Percentiles rank a stretch among this genome's conserved stretches.
Conservation (phyloP, 2,113 vertebrate species). For the Mesoclemmys tuberculata region DNA sequence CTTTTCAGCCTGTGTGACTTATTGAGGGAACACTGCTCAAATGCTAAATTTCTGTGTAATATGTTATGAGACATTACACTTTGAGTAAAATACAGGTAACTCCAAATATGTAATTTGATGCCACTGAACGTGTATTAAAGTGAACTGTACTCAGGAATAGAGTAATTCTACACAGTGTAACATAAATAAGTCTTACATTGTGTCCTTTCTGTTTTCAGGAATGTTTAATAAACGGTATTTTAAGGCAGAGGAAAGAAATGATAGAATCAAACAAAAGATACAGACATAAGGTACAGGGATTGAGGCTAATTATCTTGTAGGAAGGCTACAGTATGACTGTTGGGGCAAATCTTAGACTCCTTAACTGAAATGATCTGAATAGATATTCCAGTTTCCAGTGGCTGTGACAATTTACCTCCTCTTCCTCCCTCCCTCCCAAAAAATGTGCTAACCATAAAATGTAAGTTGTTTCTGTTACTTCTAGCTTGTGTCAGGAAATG, state of each 20-base stretch:
- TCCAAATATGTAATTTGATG: background rate
- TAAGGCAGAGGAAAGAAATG: background rate
- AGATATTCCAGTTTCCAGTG: background rate
- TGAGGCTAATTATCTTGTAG: constrained; percentile 24
- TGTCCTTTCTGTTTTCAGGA: background rate
- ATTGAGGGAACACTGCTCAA: background rate
- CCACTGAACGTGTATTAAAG: background rate
- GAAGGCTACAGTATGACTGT: background rate
- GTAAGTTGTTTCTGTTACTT: background rate
- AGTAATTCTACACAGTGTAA: background rate
- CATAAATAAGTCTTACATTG: accelerated
- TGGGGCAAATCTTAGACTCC: background rate
- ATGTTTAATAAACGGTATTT: background rate
- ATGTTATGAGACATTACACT: background rate
- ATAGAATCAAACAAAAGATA: background rate
- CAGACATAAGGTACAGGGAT: background rate
- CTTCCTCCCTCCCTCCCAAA: background rate
- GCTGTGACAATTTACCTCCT: background rate
- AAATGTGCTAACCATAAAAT: background rate
- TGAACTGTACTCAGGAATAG: background rate
- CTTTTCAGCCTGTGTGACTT: background rate
- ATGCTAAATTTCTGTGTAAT: background rate
- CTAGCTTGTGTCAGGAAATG: background rate
- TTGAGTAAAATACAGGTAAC: background rate
- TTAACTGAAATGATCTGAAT: background rate